These are phyloP conservation scores for Scortum barcoo DNA, from an alignment of 2,113 vertebrate species.

Conservation along the genomic window DNA sequence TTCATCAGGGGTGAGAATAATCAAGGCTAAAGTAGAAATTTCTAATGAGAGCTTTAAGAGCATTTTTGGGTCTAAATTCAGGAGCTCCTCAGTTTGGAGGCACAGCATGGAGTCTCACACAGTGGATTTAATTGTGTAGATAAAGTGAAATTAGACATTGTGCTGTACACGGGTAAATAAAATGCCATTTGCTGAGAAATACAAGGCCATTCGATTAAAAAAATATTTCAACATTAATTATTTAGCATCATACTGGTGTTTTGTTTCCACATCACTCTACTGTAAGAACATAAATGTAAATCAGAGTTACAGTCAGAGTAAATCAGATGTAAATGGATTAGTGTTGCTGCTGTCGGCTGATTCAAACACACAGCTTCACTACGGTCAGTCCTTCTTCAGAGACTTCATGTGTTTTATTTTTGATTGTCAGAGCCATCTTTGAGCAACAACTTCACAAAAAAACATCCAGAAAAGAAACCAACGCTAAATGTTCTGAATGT, in stretches of 20 bases:
- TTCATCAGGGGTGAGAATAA: no score
- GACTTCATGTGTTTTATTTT: background rate
- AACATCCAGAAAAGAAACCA: background rate
- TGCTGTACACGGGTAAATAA: background rate
- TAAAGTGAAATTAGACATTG: background rate
- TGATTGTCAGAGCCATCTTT: background rate
- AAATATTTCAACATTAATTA: background rate
- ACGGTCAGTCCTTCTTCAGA: background rate
- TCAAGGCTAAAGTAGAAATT: no score
- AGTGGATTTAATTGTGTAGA: background rate
- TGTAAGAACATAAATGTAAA: background rate
- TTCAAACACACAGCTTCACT: background rate
- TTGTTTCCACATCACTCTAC: background rate
- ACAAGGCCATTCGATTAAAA: background rate
- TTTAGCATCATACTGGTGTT: background rate
- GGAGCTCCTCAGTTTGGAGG: background rate
- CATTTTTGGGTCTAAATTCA: background rate
- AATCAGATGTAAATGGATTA: background rate
- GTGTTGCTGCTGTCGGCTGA: background rate
- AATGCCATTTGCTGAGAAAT: background rate
- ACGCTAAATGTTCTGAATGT: background rate
- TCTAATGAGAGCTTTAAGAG: no score
- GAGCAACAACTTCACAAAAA: background rate
- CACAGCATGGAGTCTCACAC: background rate
- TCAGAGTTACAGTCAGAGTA: background rate